Conservation (phyloP, 2,888 invertebrate species). For the Eilema caniola region DNA sequence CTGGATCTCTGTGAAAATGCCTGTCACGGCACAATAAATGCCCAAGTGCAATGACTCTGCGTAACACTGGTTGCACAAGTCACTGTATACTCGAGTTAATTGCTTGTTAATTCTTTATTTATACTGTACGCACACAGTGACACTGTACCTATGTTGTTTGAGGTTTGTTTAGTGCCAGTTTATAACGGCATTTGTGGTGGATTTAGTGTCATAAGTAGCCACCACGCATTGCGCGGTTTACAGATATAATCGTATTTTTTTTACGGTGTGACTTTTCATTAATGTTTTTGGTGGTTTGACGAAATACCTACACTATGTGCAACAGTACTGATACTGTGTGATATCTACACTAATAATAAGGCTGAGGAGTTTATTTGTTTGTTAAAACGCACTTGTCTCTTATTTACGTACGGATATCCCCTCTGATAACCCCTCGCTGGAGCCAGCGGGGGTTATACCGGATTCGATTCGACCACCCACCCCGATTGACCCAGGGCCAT, state of each 20-base stretch:
- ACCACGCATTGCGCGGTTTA: not conserved
- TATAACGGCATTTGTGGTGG: conserved; percentile 22
- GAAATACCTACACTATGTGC: not conserved
- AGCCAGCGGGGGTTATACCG: no score
- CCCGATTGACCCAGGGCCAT: no score
- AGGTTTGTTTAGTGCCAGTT: conserved; percentile 13
- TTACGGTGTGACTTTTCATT: not conserved
- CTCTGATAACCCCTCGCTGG: no score
- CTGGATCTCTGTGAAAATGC: conserved; percentile 37
- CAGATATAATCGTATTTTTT: not conserved
- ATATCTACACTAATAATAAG: no score
- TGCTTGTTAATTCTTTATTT: conserved; percentile 58
- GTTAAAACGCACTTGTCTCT: no score
- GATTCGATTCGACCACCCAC: no score
- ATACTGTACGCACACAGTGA: conserved; percentile 39
- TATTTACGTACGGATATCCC: no score
- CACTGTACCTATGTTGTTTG: conserved; percentile 26
- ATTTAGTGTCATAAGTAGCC: not conserved
- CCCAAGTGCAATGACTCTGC: conserved; percentile 59
- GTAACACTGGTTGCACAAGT: conserved; percentile 65
- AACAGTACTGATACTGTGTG: not conserved
- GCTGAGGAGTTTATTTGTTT: no score
- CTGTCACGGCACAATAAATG: conserved; percentile 41
- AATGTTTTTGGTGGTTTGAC: not conserved
- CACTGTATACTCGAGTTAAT: conserved; percentile 55